phyloP scores from a whole-genome alignment of 2,797 vertebrate genomes.

The Chanos chanos region DNA sequence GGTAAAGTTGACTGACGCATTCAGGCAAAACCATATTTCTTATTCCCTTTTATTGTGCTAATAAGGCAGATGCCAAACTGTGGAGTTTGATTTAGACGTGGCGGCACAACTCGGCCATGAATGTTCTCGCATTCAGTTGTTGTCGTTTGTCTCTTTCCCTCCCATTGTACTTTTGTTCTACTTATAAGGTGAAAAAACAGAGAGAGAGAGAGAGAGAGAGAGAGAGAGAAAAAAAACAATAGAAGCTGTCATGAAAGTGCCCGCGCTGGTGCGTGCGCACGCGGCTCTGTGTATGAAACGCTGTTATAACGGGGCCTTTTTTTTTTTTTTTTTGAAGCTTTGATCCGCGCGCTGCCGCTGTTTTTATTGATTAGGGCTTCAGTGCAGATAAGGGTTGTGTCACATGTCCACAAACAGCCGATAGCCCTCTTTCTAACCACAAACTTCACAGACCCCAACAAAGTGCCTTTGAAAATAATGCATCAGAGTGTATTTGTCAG shows the following conservation, averaged over 20 bases:
- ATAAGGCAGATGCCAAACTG: conserved; percentile 37
- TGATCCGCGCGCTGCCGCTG: conserved; percentile 34
- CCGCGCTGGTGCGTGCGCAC: not conserved
- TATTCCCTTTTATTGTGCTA: conserved; percentile 43
- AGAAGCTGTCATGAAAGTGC: conserved; percentile 20
- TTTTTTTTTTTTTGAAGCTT: conserved; percentile 16
- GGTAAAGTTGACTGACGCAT: conserved; percentile 32
- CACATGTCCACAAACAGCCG: conserved; percentile 32
- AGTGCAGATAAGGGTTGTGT: conserved; percentile 40
- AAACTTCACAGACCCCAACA: conserved; percentile 25
- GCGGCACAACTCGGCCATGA: conserved; percentile 3
- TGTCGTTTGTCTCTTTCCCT: not conserved
- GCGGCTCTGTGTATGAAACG: conserved; percentile 21
- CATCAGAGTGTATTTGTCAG: conserved; percentile 1
- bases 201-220: too few species aligned
- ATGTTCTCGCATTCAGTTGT: conserved; percentile 7
- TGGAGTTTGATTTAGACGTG: conserved; percentile 24
- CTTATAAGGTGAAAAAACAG: too few species aligned
- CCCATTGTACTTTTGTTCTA: too few species aligned
- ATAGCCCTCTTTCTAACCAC: not conserved
- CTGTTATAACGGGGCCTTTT: conserved; percentile 24
- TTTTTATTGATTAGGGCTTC: conserved; percentile 43
- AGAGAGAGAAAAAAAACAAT: too few species aligned
- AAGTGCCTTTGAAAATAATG: conserved; percentile 21
- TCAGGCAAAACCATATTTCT: conserved; percentile 34